A percentile compares a stretch with the other conserved stretches of the same genome.
phyloP scores from a whole-genome alignment of 1,140 invertebrate genomes.

The Cotesia vestalis region DNA sequence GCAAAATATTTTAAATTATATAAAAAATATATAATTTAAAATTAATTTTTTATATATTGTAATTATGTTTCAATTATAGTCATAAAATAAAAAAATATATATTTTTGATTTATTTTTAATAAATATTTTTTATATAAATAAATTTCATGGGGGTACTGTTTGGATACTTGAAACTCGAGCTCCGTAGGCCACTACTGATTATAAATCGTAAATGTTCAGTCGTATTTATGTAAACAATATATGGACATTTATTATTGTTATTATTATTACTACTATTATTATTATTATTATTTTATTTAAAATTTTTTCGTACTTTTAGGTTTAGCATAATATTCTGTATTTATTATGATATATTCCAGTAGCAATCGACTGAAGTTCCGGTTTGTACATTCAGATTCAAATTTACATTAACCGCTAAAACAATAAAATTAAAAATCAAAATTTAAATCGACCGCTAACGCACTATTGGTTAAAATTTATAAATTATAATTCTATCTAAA shows the following conservation, averaged over 20 bases:
- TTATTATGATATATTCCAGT: constrained; percentile 41
- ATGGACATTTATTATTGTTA: constrained; percentile 36
- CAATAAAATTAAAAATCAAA: background rate
- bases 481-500: background rate
- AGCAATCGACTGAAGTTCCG: constrained; percentile 53
- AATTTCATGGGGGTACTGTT: too few species aligned
- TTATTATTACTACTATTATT: constrained; percentile 3
- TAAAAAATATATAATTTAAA: too few species aligned
- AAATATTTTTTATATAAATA: too few species aligned
- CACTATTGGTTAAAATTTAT: too few species aligned
- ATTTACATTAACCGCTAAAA: constrained; percentile 5
- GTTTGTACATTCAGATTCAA: constrained; percentile 58
- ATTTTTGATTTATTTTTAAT: too few species aligned
- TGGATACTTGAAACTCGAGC: constrained; percentile 32
- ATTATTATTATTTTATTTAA: constrained; percentile 16
- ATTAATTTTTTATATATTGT: too few species aligned
- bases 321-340: constrained; percentile 41
- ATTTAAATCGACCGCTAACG: background rate
- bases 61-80: too few species aligned
- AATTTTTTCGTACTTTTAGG: constrained; percentile 36
- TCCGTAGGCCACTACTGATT: constrained; percentile 43
- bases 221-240: constrained; percentile 4
- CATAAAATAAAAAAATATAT: too few species aligned
- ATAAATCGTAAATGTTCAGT: background rate
- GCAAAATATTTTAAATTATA: too few species aligned